Percentiles rank a stretch among this genome's conserved stretches.
These are phyloP conservation scores for Serinus canaria DNA, from an alignment of 2,113 vertebrate species.

Conservation along the genomic window DNA sequence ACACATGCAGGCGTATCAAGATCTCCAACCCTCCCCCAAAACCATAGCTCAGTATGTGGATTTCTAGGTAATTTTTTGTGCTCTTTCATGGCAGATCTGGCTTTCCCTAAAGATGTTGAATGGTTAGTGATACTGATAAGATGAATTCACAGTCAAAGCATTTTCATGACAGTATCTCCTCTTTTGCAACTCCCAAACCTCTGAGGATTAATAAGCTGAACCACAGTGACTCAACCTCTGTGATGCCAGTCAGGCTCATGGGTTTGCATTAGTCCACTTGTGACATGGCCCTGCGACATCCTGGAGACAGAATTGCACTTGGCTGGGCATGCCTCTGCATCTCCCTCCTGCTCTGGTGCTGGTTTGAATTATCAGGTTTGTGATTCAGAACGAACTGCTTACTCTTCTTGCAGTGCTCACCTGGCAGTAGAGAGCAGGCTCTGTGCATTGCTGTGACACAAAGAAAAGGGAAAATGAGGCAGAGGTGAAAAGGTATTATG, in stretches of 20 bases:
- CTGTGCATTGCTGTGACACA: background rate
- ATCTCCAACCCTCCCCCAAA: rapidly evolving
- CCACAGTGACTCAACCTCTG: background rate
- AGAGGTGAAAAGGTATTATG: background rate
- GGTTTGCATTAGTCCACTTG: background rate
- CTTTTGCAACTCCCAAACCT: background rate
- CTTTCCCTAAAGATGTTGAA: background rate
- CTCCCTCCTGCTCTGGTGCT: background rate
- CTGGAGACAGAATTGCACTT: background rate
- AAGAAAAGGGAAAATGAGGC: background rate
- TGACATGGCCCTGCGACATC: background rate
- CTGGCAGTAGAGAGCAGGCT: background rate
- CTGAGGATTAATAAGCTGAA: background rate
- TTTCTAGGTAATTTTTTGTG: background rate
- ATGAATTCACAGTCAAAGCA: background rate
- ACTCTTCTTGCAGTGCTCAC: background rate
- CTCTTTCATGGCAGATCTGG: background rate
- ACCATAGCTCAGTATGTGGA: background rate
- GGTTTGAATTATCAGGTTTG: background rate
- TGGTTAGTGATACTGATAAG: background rate
- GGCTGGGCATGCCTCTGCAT: rapidly evolving
- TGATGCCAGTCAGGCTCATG: background rate
- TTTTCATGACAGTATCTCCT: background rate
- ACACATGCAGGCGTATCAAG: background rate
- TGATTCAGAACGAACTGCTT: background rate